Evolutionary conservation across 2,888 invertebrate species (phyloP).

Genomic region (Cylindroiulus punctatus): DNA sequence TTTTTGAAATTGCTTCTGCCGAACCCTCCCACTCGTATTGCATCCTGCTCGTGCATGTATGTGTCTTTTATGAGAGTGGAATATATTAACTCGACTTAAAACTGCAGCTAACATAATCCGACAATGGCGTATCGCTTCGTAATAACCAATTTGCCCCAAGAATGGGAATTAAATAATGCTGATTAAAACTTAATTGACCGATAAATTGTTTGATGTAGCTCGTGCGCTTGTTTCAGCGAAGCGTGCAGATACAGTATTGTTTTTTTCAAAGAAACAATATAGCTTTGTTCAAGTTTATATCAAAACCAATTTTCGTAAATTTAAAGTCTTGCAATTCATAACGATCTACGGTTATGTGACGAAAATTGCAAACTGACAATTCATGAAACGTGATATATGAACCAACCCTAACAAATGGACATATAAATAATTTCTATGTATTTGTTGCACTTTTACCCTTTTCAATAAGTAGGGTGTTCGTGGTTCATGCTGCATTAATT

Average conservation of each 20-base stretch:
- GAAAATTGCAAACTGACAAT: too few relatives aligned
- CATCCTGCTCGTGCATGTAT: background rate
- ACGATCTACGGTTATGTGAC: too few relatives aligned
- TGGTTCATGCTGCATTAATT: too few relatives aligned
- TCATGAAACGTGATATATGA: too few relatives aligned
- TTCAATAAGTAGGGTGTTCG: too few relatives aligned
- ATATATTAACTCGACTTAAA: background rate
- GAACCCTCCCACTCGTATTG: background rate
- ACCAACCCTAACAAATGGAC: too few relatives aligned
- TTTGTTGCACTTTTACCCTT: too few relatives aligned
- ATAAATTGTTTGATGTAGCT: background rate
- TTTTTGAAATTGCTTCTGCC: slow-evolving; percentile 9
- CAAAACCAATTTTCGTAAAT: too few relatives aligned
- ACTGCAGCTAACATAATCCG: background rate
- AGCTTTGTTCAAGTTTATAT: too few relatives aligned
- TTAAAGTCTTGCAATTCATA: too few relatives aligned
- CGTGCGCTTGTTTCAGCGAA: background rate
- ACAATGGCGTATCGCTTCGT: background rate
- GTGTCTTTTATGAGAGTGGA: background rate
- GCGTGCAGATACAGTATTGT: background rate
- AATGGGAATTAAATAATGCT: slow-evolving; percentile 11
- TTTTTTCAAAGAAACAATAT: too few relatives aligned
- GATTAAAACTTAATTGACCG: background rate
- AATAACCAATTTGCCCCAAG: background rate
- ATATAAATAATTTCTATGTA: too few relatives aligned